Percentiles rank a stretch among this genome's conserved stretches.
phyloP scores from a whole-genome alignment of 1,140 invertebrate species.

The Phocides pigmalion region DNA sequence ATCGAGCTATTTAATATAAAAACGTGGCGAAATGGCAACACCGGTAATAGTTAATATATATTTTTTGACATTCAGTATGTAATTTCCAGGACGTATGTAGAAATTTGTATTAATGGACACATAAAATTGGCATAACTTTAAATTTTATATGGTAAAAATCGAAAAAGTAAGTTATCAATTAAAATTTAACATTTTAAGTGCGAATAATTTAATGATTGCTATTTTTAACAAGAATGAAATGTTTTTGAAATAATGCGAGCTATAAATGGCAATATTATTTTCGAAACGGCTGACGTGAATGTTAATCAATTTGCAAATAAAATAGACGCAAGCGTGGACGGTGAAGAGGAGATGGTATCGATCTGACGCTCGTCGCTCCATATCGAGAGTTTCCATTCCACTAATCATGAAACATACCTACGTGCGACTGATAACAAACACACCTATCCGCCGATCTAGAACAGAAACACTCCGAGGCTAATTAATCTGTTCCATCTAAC shows the following conservation, averaged over 20 bases:
- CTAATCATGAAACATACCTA: constrained; percentile 60
- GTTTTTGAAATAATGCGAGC: neutral
- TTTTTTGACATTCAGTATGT: neutral
- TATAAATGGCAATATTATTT: neutral
- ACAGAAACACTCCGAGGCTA: constrained; percentile 53
- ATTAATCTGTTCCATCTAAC: constrained; percentile 58
- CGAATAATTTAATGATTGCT: too few species aligned
- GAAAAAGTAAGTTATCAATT: neutral
- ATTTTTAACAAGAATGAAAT: neutral
- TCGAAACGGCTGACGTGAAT: constrained; percentile 2
- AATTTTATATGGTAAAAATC: neutral
- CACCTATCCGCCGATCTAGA: constrained; percentile 55
- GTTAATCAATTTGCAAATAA: constrained; percentile 54
- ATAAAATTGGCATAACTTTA: neutral
- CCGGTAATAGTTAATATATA: neutral
- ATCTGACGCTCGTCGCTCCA: constrained; percentile 59
- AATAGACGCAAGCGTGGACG: constrained; percentile 48
- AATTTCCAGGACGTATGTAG: neutral
- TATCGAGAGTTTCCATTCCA: constrained; percentile 60
- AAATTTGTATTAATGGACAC: neutral
- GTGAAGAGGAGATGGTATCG: constrained; percentile 58
- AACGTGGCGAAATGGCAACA: too few species aligned
- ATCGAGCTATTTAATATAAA: too few species aligned
- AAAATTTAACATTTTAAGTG: neutral
- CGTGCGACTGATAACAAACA: constrained; percentile 54